These are phyloP conservation scores for Centropyge bicolor DNA, from an alignment of 2,797 vertebrate species.

Conservation along the genomic window DNA sequence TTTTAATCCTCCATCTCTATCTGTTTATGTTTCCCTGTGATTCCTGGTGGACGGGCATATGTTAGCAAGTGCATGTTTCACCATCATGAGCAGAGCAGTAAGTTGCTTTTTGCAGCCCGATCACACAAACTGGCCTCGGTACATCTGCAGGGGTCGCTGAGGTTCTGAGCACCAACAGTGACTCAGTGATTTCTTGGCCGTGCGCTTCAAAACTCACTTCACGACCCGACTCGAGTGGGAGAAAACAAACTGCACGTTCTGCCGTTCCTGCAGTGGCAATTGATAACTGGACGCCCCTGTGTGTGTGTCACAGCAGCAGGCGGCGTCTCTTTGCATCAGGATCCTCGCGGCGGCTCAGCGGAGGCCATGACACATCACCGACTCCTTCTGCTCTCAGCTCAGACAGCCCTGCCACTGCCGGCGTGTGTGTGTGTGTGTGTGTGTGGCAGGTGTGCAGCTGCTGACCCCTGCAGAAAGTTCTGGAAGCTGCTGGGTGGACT, in stretches of 20 bases:
- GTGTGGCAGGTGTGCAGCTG: constrained; percentile 59
- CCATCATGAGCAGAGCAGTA: neutral
- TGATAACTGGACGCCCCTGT: constrained; percentile 33
- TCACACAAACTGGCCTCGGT: constrained; percentile 13
- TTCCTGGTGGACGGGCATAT: constrained; percentile 3
- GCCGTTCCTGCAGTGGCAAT: constrained; percentile 6
- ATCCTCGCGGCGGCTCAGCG: constrained; percentile 40
- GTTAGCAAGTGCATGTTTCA: constrained; percentile 16
- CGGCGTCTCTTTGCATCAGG: constrained; percentile 60
- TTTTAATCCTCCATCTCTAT: neutral
- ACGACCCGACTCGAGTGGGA: constrained; percentile 16
- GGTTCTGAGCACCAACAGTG: constrained; percentile 46
- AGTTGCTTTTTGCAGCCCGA: constrained; percentile 4
- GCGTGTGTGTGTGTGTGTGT: constrained; percentile 22
- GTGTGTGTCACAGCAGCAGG: constrained; percentile 50
- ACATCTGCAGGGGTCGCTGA: constrained; percentile 17
- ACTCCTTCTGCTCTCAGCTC: constrained; percentile 46
- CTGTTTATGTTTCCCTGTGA: neutral
- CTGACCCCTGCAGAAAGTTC: constrained; percentile 57
- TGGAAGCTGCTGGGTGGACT: constrained; percentile 40
- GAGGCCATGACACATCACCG: constrained; percentile 51
- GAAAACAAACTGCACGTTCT: constrained; percentile 26
- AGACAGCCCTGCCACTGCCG: constrained; percentile 50
- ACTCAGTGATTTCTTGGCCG: constrained; percentile 48
- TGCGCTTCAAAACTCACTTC: constrained; percentile 28